These are phyloP conservation scores for Anoplius nigerrimus DNA, from an alignment of 2,888 invertebrate genomes.

Conservation along the genomic window DNA sequence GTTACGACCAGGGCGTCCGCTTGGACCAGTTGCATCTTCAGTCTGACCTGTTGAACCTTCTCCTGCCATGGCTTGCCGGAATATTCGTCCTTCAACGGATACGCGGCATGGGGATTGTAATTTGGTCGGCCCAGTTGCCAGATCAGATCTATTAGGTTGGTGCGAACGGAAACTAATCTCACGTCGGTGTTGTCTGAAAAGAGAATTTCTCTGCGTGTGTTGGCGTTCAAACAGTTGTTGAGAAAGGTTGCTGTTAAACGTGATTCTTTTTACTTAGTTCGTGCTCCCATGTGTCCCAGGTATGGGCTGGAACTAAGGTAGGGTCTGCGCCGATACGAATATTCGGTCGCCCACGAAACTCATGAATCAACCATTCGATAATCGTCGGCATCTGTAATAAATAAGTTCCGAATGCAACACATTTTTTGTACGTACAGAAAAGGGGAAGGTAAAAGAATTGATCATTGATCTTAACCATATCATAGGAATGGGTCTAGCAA, in stretches of 20 bases:
- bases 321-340: constrained; percentile 86
- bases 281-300: constrained; percentile 81
- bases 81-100: constrained; percentile 78
- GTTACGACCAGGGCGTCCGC: constrained; percentile 90
- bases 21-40: constrained; percentile 78
- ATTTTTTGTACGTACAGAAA: too few relatives aligned
- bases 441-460: too few relatives aligned
- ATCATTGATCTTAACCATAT: too few relatives aligned
- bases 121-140: constrained; percentile 83
- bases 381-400: constrained; percentile 76
- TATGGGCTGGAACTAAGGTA: constrained; percentile 81
- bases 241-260: background rate
- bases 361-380: constrained; percentile 81
- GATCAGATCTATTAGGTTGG: constrained; percentile 86
- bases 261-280: constrained; percentile 73
- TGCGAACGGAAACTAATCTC: constrained; percentile 78
- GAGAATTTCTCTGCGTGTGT: background rate
- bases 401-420: background rate
- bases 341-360: constrained; percentile 70
- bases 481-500: too few relatives aligned
- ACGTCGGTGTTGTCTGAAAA: constrained; percentile 72
- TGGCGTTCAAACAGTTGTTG: background rate
- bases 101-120: constrained; percentile 78
- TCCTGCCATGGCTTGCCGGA: constrained; percentile 84
- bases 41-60: constrained; percentile 83